A percentile compares a stretch with the other conserved stretches of the same genome.
Conservation (phyloP, 2,113 vertebrate species). For the Platichthys flesus region DNA sequence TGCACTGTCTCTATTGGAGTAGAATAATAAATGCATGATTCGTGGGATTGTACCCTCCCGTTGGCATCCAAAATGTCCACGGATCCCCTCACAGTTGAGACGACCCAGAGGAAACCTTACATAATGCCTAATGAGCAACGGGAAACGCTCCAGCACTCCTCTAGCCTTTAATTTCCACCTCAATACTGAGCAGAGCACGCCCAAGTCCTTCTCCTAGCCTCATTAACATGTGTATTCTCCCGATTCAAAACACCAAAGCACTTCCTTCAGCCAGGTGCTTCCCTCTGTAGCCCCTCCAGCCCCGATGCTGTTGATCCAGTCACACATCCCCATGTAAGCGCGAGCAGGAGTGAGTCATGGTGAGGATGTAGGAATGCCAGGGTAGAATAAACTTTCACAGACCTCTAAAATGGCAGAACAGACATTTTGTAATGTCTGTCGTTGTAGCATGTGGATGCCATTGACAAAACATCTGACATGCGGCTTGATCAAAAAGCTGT, state of each 20-base stretch:
- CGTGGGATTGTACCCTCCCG: slow-evolving; percentile 70
- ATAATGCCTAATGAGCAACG: slow-evolving; percentile 78
- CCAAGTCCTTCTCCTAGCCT: slow-evolving; percentile 64
- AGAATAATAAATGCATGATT: slow-evolving; percentile 73
- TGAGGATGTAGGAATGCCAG: slow-evolving; percentile 36
- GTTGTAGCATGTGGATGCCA: neutral
- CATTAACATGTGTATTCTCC: slow-evolving; percentile 76
- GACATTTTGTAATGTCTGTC: slow-evolving; percentile 46
- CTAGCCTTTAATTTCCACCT: slow-evolving; percentile 75
- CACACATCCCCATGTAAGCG: slow-evolving; percentile 53
- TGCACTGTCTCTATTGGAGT: slow-evolving; percentile 47
- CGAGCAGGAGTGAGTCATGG: slow-evolving; percentile 63
- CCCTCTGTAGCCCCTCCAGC: slow-evolving; percentile 59
- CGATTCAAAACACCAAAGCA: slow-evolving; percentile 70
- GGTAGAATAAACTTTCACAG: slow-evolving; percentile 45
- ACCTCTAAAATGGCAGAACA: slow-evolving; percentile 52
- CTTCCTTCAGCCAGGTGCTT: slow-evolving; percentile 78
- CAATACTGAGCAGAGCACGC: slow-evolving; percentile 68
- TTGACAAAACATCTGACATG: neutral
- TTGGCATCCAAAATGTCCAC: slow-evolving; percentile 66
- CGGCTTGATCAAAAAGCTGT: neutral
- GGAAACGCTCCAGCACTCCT: slow-evolving; percentile 75
- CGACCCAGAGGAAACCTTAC: slow-evolving; percentile 70
- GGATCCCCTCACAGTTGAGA: slow-evolving; percentile 70
- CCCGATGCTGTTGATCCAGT: slow-evolving; percentile 53